Evolutionary conservation across 2,797 vertebrate species (phyloP).

Genomic region (Notoglanidium macrostoma): DNA sequence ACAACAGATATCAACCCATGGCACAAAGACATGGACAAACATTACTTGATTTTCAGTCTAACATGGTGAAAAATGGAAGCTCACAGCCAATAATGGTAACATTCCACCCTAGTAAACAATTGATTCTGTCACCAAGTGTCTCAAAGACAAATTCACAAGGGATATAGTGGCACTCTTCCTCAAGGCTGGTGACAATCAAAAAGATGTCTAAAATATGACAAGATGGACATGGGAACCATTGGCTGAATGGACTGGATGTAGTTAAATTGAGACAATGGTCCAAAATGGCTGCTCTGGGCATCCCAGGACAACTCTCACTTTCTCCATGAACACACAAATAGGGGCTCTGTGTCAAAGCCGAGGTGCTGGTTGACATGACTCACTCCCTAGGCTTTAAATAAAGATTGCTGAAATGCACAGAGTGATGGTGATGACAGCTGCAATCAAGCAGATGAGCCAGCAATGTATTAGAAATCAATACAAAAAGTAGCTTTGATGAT

Average conservation of each 20-base stretch:
- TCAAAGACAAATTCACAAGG: conserved; percentile 57
- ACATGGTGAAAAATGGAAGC: conserved; percentile 76
- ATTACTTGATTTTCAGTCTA: conserved; percentile 74
- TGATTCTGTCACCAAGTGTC: conserved; percentile 68
- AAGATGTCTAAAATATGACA: conserved; percentile 63
- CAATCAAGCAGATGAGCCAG: conserved; percentile 48
- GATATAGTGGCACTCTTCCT: conserved; percentile 62
- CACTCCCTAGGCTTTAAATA: conserved; percentile 30
- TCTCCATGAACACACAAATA: conserved; percentile 50
- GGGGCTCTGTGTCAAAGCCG: conserved; percentile 48
- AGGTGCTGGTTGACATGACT: conserved; percentile 54
- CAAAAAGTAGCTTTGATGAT: conserved; percentile 40
- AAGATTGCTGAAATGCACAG: conserved; percentile 37
- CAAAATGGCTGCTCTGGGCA: conserved; percentile 54
- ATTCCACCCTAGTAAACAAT: conserved; percentile 76
- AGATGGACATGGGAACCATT: conserved; percentile 62
- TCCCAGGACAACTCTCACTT: conserved; percentile 59
- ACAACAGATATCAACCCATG: conserved; percentile 71
- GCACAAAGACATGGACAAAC: conserved; percentile 54
- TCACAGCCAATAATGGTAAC: conserved; percentile 63
- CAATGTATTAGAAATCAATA: conserved; percentile 53
- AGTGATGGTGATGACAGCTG: conserved; percentile 30
- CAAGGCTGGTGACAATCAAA: conserved; percentile 59
- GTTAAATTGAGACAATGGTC: conserved; percentile 68
- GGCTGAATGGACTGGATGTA: conserved; percentile 63